These are phyloP conservation scores for Hippoglossus hippoglossus DNA, from an alignment of 2,797 vertebrate species.

Conservation along the genomic window DNA sequence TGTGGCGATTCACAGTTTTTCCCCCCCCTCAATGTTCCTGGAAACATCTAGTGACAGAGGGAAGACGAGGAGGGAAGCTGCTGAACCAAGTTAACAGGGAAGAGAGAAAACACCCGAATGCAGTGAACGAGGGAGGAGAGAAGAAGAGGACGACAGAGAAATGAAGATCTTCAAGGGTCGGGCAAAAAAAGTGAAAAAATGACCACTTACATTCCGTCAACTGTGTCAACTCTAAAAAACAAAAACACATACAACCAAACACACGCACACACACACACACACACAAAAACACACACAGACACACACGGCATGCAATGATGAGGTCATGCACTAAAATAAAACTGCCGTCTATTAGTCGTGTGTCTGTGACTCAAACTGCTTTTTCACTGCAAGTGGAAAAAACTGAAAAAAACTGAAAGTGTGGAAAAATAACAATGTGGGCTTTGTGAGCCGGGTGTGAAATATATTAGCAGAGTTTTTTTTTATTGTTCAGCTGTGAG, in stretches of 20 bases:
- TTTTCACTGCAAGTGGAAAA: constrained; percentile 25
- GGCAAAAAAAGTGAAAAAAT: constrained; percentile 75
- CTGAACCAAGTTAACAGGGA: neutral
- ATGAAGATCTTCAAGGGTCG: constrained; percentile 51
- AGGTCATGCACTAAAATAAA: constrained; percentile 83
- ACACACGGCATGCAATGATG: constrained; percentile 90
- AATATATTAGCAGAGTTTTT: constrained; percentile 42
- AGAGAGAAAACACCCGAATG: constrained; percentile 15
- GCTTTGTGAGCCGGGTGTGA: constrained; percentile 33
- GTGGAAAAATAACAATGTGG: constrained; percentile 23
- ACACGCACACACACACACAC: constrained; percentile 52
- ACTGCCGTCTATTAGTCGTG: constrained; percentile 25
- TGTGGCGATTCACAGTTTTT: constrained; percentile 24
- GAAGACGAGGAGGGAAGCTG: neutral
- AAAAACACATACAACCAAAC: constrained; percentile 58
- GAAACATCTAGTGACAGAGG: constrained; percentile 32
- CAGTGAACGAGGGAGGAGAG: constrained; percentile 29
- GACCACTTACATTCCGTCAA: constrained; percentile 97
- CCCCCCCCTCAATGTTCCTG: constrained; percentile 8
- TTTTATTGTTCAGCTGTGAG: constrained; percentile 49
- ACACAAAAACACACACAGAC: constrained; percentile 61
- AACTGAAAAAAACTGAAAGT: constrained; percentile 5
- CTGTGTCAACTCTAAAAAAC: constrained; percentile 94
- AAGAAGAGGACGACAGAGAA: neutral
- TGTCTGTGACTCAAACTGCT: constrained; percentile 36